Evolutionary conservation across 2,797 vertebrate genomes (phyloP), one percentile per base, ranked within the genome.

Genomic region (Platalea minor): DNA sequence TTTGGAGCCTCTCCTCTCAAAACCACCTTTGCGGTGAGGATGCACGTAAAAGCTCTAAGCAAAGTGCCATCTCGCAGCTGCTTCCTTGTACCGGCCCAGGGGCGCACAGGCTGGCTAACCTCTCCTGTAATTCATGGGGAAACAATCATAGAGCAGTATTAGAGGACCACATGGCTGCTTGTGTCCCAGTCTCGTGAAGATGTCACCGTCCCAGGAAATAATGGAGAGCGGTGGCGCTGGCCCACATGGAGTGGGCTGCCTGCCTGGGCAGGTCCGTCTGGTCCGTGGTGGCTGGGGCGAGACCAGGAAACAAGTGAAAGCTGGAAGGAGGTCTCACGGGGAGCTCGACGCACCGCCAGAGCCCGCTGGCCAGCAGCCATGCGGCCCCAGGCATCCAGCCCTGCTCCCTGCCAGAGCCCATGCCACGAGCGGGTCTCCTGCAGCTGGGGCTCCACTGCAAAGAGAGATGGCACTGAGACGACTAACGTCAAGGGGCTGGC

Each of bases 211-310:
- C 46, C 46, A 69, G 29, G 13, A 88, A 85, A 61, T 28, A 45
- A 63, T 77, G 33, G 19, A 76, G 12, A 84, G 12, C 1, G 2
- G 57, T 43, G 73, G 51, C 13, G 13, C 37, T 37, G 31, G 43
- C 33, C 35, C 53, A 33, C 26, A 9, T 0, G 4, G 39, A 76
- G 13, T 3, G 3, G 25, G 28, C 39, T 81, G 60, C n/a, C 50
- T 86, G 28, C 41, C 26, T 24, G 17, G 37, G 39, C 59, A 60
- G 63, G 35, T 43, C 1, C 0, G n/a, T 64, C 57, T 1, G 3
- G 46, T 43, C 48, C 3, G 0, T 20, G 41, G 46, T 76, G 64
- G n/a, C 59, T 60, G 35, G 7, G 9, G 69, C 0, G 0, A 89
- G 70, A 88, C 19, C 63, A 78, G 45, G 25, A 92, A 60, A 68